Evolutionary conservation across 1,140 invertebrate genomes (phyloP), one percentile per base, ranked within the genome.

Genomic region (Harpegnathos saltator): DNA sequence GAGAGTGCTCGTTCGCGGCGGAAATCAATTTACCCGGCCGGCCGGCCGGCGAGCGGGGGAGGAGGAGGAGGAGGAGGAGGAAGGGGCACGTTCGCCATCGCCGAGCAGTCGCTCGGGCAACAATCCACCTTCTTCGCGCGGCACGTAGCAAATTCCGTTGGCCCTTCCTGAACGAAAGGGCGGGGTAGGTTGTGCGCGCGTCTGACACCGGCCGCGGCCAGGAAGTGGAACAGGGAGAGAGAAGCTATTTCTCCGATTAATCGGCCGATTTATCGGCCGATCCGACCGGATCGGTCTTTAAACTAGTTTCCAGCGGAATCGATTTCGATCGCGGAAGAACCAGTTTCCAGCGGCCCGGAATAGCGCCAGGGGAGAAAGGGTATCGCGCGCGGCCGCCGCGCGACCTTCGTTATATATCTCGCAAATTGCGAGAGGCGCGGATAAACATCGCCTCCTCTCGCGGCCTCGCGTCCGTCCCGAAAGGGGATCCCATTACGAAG

Each of bases 341-440:
- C 80, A 73, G 80, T 82, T 82, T 82, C 26, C 71, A n/a, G n/a
- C 38, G 0, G 38, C 38, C 38, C 38, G 38, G 38, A 74, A 38
- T 62, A 82, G 80, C 61, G 75, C 61, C 61, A 62, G 75, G 44
- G 54, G 71, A 75, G 71, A 82, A 82, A 82, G 80, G 33, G 56
- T 73, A 82, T 74, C 78, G 68, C 54, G 68, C 38, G 38, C 38
- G 38, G 56, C 75, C 75, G 52, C 38, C 44, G 75, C 75, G 75
- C 75, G 75, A 80, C 65, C 75, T 71, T 80, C 75, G 75, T 80
- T 80, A 80, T 48, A 80, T n/a, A n/a, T n/a, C n/a, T 80, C 65
- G 75, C 75, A 80, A 80, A 80, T 80, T 80, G 75, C 75, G 33
- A 69, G n/a, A n/a, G n/a, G n/a, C n/a, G 75, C 22, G 65, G 54